These are phyloP conservation scores for Hirtodrosophila cameraria DNA, from an alignment of 2,888 invertebrate species.

Conservation along the genomic window DNA sequence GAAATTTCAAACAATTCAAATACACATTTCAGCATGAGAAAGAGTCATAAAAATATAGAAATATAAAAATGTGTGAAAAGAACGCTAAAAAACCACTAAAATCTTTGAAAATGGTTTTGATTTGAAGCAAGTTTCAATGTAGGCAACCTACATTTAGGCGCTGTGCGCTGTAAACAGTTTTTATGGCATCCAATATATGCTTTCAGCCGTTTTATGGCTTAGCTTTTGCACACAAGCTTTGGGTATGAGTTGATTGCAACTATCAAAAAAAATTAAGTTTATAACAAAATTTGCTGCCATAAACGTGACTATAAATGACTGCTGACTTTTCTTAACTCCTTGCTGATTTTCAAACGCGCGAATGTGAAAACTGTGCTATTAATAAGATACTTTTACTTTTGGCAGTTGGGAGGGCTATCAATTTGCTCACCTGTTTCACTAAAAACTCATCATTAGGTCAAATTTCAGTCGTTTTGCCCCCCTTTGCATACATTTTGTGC, in stretches of 20 bases:
- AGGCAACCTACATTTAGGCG: slow-evolving; percentile 6
- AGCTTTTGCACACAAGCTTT: slow-evolving; percentile 57
- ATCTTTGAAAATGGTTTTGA: background rate
- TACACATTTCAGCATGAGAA: background rate
- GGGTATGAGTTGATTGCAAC: slow-evolving; percentile 54
- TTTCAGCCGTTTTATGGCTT: slow-evolving; percentile 47
- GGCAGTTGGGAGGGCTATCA: background rate
- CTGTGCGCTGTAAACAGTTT: slow-evolving; percentile 41
- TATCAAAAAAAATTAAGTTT: slow-evolving; percentile 53
- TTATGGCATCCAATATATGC: slow-evolving; percentile 51
- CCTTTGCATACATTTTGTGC: slow-evolving; percentile 43
- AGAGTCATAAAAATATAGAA: background rate
- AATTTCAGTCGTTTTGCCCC: slow-evolving; percentile 20
- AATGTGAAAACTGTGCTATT: slow-evolving; percentile 12
- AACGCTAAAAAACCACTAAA: too few relatives aligned
- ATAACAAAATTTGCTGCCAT: slow-evolving; percentile 60
- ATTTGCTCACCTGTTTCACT: slow-evolving; percentile 38
- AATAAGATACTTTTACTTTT: slow-evolving; percentile 11
- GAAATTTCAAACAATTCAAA: slow-evolving; percentile 45
- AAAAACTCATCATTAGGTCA: slow-evolving; percentile 57
- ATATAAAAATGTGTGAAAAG: background rate
- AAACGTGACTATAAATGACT: slow-evolving; percentile 57
- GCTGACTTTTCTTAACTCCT: background rate
- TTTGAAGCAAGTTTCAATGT: background rate
- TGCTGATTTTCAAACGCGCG: too few relatives aligned